Percentiles rank a stretch among this genome's conserved stretches.
These are phyloP conservation scores for Gryllus bimaculatus DNA, from an alignment of 1,140 invertebrate species.

Conservation along the genomic window DNA sequence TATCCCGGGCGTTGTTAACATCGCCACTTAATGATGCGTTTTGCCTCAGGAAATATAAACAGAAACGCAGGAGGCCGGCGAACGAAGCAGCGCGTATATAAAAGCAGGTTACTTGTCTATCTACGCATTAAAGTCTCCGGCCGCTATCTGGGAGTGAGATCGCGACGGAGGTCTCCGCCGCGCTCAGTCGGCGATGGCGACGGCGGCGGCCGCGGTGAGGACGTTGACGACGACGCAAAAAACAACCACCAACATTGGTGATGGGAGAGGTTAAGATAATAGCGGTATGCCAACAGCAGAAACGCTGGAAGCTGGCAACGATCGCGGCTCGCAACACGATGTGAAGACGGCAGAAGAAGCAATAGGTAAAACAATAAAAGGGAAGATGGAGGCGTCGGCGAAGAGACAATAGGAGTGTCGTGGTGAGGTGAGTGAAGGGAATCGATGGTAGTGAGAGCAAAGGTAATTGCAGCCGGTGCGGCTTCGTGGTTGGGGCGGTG, in stretches of 20 bases:
- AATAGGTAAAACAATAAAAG: too few relatives aligned
- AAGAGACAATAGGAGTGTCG: too few relatives aligned
- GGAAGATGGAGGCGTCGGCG: too few relatives aligned
- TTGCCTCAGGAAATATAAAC: constrained; percentile 4
- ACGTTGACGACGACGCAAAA: too few relatives aligned
- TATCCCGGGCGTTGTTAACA: background rate
- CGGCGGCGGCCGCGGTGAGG: too few relatives aligned
- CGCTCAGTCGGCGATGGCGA: background rate
- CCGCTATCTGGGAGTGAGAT: background rate
- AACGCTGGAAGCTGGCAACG: background rate
- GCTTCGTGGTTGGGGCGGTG: too few relatives aligned
- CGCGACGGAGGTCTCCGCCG: background rate
- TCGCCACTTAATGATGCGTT: background rate
- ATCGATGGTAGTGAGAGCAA: background rate
- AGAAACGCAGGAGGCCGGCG: background rate
- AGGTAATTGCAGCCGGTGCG: background rate
- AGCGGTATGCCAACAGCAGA: background rate
- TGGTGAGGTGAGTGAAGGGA: too few relatives aligned
- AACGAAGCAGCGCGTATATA: background rate
- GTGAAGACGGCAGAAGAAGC: too few relatives aligned
- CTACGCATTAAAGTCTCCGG: background rate
- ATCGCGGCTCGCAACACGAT: too few relatives aligned
- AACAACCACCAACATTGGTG: too few relatives aligned
- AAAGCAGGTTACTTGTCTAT: constrained; percentile 4
- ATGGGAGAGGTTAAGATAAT: background rate